Conservation (phyloP, 2,888 invertebrate genomes). For the Trachelus tabidus region DNA sequence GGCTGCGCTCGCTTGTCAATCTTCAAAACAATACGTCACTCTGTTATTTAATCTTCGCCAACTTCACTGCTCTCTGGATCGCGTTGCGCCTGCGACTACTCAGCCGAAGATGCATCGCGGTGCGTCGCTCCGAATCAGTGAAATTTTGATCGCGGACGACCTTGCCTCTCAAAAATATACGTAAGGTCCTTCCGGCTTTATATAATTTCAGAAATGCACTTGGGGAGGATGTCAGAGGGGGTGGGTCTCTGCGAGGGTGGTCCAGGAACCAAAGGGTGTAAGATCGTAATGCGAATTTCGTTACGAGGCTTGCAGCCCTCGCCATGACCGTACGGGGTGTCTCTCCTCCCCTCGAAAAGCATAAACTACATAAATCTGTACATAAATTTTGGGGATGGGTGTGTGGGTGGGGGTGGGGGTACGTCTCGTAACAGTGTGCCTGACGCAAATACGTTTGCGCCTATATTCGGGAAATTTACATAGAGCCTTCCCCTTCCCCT, state of each 20-base stretch:
- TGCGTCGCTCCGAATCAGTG: background rate
- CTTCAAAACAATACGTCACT: background rate
- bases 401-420: too few relatives aligned
- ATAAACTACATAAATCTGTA: conserved; percentile 37
- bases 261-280: background rate
- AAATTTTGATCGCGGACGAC: background rate
- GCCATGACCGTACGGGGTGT: conserved; percentile 11
- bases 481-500: background rate
- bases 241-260: background rate
- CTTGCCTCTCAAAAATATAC: background rate
- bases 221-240: background rate
- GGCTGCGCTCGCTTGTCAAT: background rate
- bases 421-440: background rate
- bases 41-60: background rate
- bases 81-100: background rate
- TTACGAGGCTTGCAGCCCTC: conserved; percentile 59
- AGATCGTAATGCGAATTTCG: conserved; percentile 48
- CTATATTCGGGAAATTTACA: background rate
- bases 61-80: background rate
- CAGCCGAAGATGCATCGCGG: background rate
- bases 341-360: conserved; percentile 20
- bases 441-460: background rate
- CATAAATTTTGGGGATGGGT: conserved; percentile 27
- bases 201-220: background rate
- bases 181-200: background rate